Base-by-base conservation (phyloP, 2,113 vertebrate species). In the Toxostoma redivivum region DNA sequence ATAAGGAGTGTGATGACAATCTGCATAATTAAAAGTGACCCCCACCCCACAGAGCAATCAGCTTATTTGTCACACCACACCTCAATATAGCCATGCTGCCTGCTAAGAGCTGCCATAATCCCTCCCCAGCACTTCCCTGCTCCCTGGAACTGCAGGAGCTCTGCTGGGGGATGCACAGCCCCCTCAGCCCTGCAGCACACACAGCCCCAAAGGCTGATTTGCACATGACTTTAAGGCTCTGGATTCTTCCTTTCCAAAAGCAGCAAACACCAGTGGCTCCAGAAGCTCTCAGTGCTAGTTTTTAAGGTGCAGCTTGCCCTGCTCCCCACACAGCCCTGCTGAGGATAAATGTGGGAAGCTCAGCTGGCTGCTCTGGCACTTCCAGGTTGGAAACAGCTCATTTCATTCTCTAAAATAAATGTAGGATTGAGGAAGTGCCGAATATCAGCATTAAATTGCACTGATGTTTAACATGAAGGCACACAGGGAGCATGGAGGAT, bases 401-500 rank as follows among this genome's bases (percentile, higher is more conserved):
- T 45, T 47, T 35, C 44, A n/a, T 5, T 44, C 45, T 12, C 81
- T 10, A 17, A 42, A 81, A 58, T n/a, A 44, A 80, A 38, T 8
- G 27, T 0, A 42, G 38, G 22, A 20, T 4, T 9, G 25, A 79
- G 50, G 7, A 65, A 4, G 21, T 30, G 30, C 56, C 64, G 77
- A 78, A 2, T 20, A 45, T 21, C 11, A 57, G 35, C 40, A 50
- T 5, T 31, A 8, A 57, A 18, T 1, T 31, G n/a, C 33, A 14
- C 40, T 18, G 57, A 66, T 37, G n/a, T 45, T 38, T 58, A 56
- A 12, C 18, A 2, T 1, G 8, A 60, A 40, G 40, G n/a, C 1
- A 0, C 0, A 17, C n/a, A 44, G 45, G 70, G 48, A 76, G 12
- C 30, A 19, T 0, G 1, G 42, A 64, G 35, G 40, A 19, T 10